Base-by-base conservation (phyloP, 2,888 invertebrate genomes). In the Muschampia plurimacula region DNA sequence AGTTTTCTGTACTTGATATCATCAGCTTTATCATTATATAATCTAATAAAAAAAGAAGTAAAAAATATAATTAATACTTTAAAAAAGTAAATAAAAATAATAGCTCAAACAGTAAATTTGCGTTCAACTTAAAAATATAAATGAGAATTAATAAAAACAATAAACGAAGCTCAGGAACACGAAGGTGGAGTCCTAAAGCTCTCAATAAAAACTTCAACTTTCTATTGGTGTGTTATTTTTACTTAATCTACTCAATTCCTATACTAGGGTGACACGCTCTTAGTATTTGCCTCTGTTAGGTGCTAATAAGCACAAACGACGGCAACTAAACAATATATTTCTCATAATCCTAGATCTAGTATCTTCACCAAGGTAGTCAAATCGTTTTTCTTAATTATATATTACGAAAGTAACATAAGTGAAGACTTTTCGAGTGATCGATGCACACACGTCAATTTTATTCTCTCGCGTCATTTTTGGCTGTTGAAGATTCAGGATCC, bases 181-280 rank as follows among this genome's bases (percentile, higher is more conserved):
- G 81, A 80, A 84, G 22, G 22, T 22, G 22, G 22, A 22, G 22
- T 22, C 89, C 88, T 88, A 83, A 84, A 89, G 88, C 87, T 81
- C 83, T 88, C 89, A 91, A 91, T 85, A 87, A 91, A 91, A 88
- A 86, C 83, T 65, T 64, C 57, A 65, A 36, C 84, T 86, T 82
- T 88, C 87, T 91, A 91, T 90, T 89, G 89, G 90, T 91, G 90
- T 92, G 88, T 86, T 88, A 82, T 84, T 84, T 90, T 90, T 86
- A 87, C 92, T 92, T 93, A 92, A 81, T 82, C 91, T 92, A 93
- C 87, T 93, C 93, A 94, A 93, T 93, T 94, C 93, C 93, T 93
- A 93, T 84, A 82, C 89, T 92, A 91, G 83, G 85, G 84, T 84
- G 87, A 84, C 86, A 84, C 85, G 85, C 86, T 80, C 67, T 75